Conservation (phyloP, 1,140 invertebrate genomes). For the Sycobia sp. region DNA sequence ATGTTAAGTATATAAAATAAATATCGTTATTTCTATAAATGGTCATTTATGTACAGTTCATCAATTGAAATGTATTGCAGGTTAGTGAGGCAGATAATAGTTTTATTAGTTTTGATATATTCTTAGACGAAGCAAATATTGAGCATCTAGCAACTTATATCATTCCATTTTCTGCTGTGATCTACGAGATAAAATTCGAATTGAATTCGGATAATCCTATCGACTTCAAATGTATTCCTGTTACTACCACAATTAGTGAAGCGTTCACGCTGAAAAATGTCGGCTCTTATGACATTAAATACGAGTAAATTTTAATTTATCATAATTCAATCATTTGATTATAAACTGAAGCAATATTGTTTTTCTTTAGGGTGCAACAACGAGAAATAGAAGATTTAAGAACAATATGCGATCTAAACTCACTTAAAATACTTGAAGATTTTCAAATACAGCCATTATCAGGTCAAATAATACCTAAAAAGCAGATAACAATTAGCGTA, state of each 20-base stretch:
- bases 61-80: no score
- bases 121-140: conserved; percentile 37
- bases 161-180: conserved; percentile 44
- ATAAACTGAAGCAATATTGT: background rate
- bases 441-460: conserved; percentile 38
- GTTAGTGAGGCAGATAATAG: conserved; percentile 29
- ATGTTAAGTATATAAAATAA: no score
- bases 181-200: conserved; percentile 47
- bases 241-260: conserved; percentile 25
- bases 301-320: conserved; percentile 36
- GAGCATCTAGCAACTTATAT: conserved; percentile 41
- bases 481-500: conserved; percentile 36
- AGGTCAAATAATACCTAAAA: conserved; percentile 38
- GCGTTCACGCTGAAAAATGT: conserved; percentile 45
- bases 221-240: conserved; percentile 42
- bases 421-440: conserved; percentile 36
- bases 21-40: no score
- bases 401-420: conserved; percentile 13
- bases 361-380: conserved; percentile 28
- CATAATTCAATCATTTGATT: background rate
- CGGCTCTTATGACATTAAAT: conserved; percentile 47
- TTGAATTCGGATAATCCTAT: conserved; percentile 45
- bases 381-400: conserved; percentile 36
- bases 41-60: no score
- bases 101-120: conserved; percentile 38